These are phyloP conservation scores for Cheilosia urbana DNA, from an alignment of 2,888 invertebrate species.

Conservation along the genomic window DNA sequence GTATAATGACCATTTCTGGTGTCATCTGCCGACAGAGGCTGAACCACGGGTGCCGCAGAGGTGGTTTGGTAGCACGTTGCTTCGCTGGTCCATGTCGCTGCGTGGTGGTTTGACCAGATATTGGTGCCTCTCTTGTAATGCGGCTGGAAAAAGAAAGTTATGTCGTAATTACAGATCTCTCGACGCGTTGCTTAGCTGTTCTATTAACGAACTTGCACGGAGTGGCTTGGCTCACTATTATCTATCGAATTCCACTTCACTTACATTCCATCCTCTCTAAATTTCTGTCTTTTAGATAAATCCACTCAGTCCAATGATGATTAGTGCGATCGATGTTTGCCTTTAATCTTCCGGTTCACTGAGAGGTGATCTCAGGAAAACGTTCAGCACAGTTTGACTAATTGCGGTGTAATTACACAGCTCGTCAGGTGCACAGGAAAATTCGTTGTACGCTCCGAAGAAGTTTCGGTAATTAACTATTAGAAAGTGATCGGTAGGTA, in stretches of 20 bases:
- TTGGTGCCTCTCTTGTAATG: constrained; percentile 28
- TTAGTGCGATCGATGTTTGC: constrained; percentile 31
- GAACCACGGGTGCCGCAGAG: constrained; percentile 13
- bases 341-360: constrained; percentile 36
- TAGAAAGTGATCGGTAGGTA: constrained; percentile 45
- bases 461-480: constrained; percentile 46
- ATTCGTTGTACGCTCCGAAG: constrained; percentile 17
- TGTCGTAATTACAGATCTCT: constrained; percentile 66
- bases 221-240: constrained; percentile 29
- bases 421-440: constrained; percentile 32
- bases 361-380: constrained; percentile 35
- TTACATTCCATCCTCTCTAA: constrained; percentile 46
- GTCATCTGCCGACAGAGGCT: constrained; percentile 45
- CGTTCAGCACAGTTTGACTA: constrained; percentile 29
- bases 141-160: constrained; percentile 71
- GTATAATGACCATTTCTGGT: constrained; percentile 73
- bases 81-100: constrained; percentile 13
- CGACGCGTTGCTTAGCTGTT: constrained; percentile 56
- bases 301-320: constrained; percentile 10
- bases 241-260: constrained; percentile 19
- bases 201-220: constrained; percentile 35
- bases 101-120: constrained; percentile 49
- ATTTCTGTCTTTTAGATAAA: constrained; percentile 9
- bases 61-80: constrained; percentile 31
- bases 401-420: constrained; percentile 48